These are phyloP conservation scores for Diorhabda sublineata DNA, from an alignment of 1,140 invertebrate genomes.

Conservation along the genomic window DNA sequence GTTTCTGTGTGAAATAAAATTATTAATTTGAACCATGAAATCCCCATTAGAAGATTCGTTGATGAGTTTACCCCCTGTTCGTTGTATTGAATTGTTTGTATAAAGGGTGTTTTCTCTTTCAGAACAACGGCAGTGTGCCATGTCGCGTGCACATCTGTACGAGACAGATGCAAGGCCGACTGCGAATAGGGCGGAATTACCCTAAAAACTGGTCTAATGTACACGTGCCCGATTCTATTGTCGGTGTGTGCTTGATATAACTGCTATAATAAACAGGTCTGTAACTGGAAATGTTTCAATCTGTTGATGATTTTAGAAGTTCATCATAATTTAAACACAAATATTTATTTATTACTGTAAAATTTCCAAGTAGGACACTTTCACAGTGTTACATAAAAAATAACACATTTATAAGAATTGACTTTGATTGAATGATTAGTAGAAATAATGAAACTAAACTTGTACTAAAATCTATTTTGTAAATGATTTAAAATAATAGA, in stretches of 20 bases:
- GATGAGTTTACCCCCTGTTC: background rate
- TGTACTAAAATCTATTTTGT: too few species aligned
- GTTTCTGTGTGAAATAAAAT: background rate
- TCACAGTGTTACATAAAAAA: too few species aligned
- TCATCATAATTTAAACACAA: too few species aligned
- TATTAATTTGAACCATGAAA: slow-evolving; percentile 1
- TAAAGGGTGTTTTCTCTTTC: background rate
- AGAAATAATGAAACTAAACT: too few species aligned
- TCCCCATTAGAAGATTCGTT: background rate
- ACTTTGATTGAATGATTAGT: too few species aligned
- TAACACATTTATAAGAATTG: too few species aligned
- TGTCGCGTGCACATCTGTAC: slow-evolving; percentile 1
- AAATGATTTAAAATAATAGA: too few species aligned
- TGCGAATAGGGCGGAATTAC: background rate
- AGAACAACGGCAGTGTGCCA: background rate
- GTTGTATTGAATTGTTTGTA: background rate
- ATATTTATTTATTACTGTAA: too few species aligned
- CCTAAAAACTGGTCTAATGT: background rate
- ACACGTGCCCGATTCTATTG: background rate
- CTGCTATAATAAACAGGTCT: background rate
- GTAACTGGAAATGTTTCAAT: background rate
- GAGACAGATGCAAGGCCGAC: background rate
- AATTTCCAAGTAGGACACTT: too few species aligned
- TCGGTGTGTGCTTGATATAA: background rate
- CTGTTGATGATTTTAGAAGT: too few species aligned